Conservation (phyloP, 2,113 vertebrate species). For the Macheiramphus alcinus region DNA sequence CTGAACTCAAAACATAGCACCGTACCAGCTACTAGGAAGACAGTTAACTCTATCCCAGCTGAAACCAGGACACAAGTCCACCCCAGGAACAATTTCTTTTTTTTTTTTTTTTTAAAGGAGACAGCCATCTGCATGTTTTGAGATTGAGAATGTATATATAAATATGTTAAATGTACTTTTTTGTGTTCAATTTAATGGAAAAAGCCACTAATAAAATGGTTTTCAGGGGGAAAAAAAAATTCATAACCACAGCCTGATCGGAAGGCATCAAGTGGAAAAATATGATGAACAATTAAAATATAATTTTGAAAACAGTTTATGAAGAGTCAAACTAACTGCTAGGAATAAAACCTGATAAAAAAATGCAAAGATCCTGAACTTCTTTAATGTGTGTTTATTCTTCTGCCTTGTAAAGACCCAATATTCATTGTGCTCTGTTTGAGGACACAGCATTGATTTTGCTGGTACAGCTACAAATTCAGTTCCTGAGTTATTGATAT, state of each 20-base stretch:
- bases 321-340: background rate
- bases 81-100: background rate
- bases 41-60: too few species aligned
- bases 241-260: background rate
- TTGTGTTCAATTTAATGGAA: background rate
- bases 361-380: background rate
- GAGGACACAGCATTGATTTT: background rate
- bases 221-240: background rate
- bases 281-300: background rate
- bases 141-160: background rate
- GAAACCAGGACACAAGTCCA: too few species aligned
- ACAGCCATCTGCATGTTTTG: background rate
- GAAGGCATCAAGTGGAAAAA: background rate
- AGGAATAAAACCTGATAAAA: background rate
- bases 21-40: too few species aligned
- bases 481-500: background rate
- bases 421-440: background rate
- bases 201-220: background rate
- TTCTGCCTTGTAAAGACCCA: background rate
- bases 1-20: too few species aligned
- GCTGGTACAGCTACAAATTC: background rate
- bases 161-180: background rate
- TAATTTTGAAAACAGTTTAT: background rate
- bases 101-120: background rate
- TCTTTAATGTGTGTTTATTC: background rate